Evolutionary conservation across 2,888 invertebrate species (phyloP), one percentile per base, ranked within the genome.

Genomic region (Phyllotreta cruciferae): DNA sequence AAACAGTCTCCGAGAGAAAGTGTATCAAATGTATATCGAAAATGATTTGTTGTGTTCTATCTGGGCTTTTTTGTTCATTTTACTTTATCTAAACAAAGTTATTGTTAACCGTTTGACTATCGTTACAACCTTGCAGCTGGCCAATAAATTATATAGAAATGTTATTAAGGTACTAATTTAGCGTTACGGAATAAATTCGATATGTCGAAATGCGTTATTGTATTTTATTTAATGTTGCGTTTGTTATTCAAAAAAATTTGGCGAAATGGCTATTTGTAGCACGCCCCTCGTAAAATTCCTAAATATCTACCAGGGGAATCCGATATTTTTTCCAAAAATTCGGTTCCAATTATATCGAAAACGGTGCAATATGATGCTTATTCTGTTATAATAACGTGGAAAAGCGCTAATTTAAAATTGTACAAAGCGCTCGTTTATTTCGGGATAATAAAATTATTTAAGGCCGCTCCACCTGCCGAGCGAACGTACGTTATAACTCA

Each of bases 101-200:
- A 36, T 55, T 55, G 42, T 55, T 37, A 55, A 41, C 11, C 7
- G 36, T 42, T 24, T 24, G 39, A 35, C 42, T 42, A 39, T 35
- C 24, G 55, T 55, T 55, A 35, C 44, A 41, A 55, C 35, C 24
- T 55, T 42, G 44, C 55, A 55, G 55, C 55, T 55, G 55, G 14
- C 44, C 7, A 34, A 55, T 55, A 42, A 55, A 55, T 55, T 55
- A 42, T 35, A 55, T 34, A 34, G 39, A 14, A 39, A 53, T 39
- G 24, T 53, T 53, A 39, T 39, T 53, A 53, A 53, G 49, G 35
- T 49, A 49, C 11, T 49, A 49, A 49, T 49, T 49, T 49, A 49
- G 10, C 35, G 36, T 49, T 35, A 49, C 49, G 35, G 35, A 49
- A 8, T 49, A 35, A 49, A 47, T 47, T 47, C 10, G 9, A 49